Evolutionary conservation across 2,113 vertebrate species (phyloP), one percentile per base, ranked within the genome.

Genomic region (Echinops telfairi): DNA sequence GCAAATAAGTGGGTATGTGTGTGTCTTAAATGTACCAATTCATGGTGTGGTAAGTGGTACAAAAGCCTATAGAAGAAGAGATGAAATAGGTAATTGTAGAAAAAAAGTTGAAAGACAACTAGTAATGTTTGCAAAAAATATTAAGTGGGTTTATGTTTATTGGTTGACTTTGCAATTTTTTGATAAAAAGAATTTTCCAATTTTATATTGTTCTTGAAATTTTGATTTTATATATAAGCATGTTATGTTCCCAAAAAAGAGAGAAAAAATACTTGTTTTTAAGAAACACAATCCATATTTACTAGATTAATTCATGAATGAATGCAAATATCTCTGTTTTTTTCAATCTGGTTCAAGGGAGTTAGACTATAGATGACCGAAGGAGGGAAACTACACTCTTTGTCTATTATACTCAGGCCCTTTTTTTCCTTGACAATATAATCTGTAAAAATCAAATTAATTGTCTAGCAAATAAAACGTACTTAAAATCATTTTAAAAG

Each of bases 401-500:
- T 29, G 6, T 64, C 57, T 77, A 53, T 22, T 86, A 10, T 11
- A 15, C 16, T 81, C 27, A 86, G 57, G 78, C 68, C 16, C 7
- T 22, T 78, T 86, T 29, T 38, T 19, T 53, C 10, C 47, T 76
- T 71, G 19, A 0, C 29, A 36, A 60, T 83, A 62, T 47, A 68
- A 86, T 3, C 25, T 88, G 38, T 14, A 93, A 90, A 17, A 90
- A 17, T 57, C 66, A 47, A 53, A 53, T 36, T 1, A 91, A 83
- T 38, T 90, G 23, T 27, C 31, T 87, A 36, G 57, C 40, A 85
- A 87, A 91, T 89, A 36, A 31, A 75, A 76, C 47, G 2, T 53
- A 19, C n/a, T 93, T 89, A 68, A 84, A 87, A 6, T 40, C 40
- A 70, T 83, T 95, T 77, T 20, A 47, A 36, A 57, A 27, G 68